Percentiles rank a stretch among this genome's conserved stretches.
Evolutionary conservation across 2,888 invertebrate genomes (phyloP).

Genomic region (Mechanitis mazaeus): DNA sequence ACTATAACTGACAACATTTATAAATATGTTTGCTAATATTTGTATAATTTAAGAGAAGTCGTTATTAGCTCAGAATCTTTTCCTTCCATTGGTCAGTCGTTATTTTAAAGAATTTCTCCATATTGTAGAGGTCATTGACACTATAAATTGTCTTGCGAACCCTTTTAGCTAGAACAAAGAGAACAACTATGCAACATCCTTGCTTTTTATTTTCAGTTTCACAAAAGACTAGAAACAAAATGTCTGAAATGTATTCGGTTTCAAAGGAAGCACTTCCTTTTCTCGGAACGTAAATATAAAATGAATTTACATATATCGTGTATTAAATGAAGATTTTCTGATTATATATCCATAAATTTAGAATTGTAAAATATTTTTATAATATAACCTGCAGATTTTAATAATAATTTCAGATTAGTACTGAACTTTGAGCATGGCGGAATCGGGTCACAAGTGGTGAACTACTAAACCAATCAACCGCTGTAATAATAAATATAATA

Average conservation of each 20-base stretch:
- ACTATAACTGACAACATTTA: not conserved
- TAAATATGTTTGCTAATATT: too few species aligned
- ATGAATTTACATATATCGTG: not conserved
- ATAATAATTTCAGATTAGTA: too few species aligned
- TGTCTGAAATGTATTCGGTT: constrained; percentile 5
- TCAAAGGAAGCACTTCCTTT: not conserved
- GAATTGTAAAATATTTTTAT: not conserved
- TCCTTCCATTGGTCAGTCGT: too few species aligned
- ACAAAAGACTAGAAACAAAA: constrained; percentile 5
- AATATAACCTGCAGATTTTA: too few species aligned
- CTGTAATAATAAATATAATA: too few species aligned
- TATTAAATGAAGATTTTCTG: too few species aligned
- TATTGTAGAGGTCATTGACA: constrained; percentile 17
- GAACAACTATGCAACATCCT: constrained; percentile 5
- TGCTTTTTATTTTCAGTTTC: constrained; percentile 3
- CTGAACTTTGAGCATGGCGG: too few species aligned
- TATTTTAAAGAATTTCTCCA: not conserved
- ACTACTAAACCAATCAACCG: too few species aligned
- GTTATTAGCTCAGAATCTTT: too few species aligned
- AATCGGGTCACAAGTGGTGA: too few species aligned
- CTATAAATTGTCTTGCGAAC: constrained; percentile 16
- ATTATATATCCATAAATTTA: too few species aligned
- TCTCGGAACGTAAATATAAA: constrained; percentile 4
- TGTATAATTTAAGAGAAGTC: too few species aligned
- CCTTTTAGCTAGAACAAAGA: constrained; percentile 19